phyloP scores from a whole-genome alignment of 1,140 invertebrate genomes.

The Bombus breviceps region DNA sequence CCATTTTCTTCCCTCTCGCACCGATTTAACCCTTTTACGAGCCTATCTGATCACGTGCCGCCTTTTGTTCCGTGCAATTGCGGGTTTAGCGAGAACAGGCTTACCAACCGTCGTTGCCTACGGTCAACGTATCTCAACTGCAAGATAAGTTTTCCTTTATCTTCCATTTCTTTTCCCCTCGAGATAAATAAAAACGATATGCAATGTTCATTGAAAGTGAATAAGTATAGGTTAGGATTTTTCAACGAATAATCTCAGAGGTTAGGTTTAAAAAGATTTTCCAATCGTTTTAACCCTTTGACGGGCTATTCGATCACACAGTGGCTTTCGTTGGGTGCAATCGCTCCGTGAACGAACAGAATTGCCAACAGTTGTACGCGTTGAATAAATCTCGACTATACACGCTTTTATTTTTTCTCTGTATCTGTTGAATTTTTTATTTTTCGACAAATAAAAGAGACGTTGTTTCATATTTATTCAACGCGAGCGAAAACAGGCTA shows the following conservation, averaged over 20 bases:
- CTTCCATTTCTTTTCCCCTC: too few species aligned
- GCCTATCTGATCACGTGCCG: neutral
- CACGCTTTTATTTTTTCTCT: neutral
- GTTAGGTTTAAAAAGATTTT: neutral
- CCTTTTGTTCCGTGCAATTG: neutral
- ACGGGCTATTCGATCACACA: neutral
- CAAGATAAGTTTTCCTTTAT: neutral
- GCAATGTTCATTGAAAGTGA: too few species aligned
- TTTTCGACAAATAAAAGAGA: neutral
- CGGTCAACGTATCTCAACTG: neutral
- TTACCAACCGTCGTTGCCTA: neutral
- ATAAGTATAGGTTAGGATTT: too few species aligned
- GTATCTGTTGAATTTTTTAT: neutral
- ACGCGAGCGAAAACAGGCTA: neutral
- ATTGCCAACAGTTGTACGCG: neutral
- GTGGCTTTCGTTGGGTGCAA: neutral
- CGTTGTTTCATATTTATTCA: neutral
- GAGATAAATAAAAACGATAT: neutral
- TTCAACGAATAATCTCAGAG: too few species aligned
- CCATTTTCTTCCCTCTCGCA: neutral
- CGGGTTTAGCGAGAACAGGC: neutral
- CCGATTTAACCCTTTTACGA: neutral
- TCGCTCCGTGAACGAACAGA: neutral
- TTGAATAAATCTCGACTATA: neutral
- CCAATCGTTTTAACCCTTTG: neutral